Percentiles rank a stretch among this genome's conserved stretches.
phyloP scores from a whole-genome alignment of 2,797 vertebrate genomes.

The Smutsia temminckii region DNA sequence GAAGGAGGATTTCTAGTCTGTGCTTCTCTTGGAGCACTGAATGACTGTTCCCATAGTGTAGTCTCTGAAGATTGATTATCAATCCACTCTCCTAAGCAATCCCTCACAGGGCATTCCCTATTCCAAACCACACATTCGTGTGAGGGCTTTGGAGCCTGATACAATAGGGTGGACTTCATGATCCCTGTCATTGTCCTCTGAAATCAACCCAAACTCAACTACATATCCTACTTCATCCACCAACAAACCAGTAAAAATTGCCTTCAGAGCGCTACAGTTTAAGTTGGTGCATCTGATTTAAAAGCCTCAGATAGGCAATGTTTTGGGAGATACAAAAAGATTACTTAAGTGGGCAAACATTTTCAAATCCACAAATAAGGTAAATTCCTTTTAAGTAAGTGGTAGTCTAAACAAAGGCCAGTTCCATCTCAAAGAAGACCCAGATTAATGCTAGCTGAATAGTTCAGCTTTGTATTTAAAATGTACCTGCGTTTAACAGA shows the following conservation, averaged over 20 bases:
- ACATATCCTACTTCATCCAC: constrained; percentile 36
- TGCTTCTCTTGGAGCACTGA: constrained; percentile 39
- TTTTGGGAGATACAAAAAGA: background rate
- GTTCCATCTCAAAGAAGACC: constrained; percentile 54
- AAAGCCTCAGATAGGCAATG: background rate
- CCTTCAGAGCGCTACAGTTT: background rate
- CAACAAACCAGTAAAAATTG: constrained; percentile 35
- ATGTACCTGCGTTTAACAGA: constrained; percentile 74
- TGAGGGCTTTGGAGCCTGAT: background rate
- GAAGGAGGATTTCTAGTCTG: background rate
- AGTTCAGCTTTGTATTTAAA: constrained; percentile 69
- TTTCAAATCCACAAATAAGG: constrained; percentile 64
- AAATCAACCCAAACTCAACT: constrained; percentile 26
- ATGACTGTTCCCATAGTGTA: constrained; percentile 4
- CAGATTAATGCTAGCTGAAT: constrained; percentile 64
- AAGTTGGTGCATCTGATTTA: background rate
- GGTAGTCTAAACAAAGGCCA: constrained; percentile 48
- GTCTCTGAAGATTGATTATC: constrained; percentile 57
- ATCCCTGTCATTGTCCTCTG: background rate
- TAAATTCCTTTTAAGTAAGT: constrained; percentile 25
- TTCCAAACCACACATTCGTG: background rate
- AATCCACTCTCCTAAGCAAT: constrained; percentile 35
- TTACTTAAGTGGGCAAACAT: constrained; percentile 61
- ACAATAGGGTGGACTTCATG: fast-evolving
- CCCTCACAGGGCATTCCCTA: background rate